Evolutionary conservation across 2,797 vertebrate species (phyloP), one percentile per base, ranked within the genome.

Genomic region (Syngnathus acus): DNA sequence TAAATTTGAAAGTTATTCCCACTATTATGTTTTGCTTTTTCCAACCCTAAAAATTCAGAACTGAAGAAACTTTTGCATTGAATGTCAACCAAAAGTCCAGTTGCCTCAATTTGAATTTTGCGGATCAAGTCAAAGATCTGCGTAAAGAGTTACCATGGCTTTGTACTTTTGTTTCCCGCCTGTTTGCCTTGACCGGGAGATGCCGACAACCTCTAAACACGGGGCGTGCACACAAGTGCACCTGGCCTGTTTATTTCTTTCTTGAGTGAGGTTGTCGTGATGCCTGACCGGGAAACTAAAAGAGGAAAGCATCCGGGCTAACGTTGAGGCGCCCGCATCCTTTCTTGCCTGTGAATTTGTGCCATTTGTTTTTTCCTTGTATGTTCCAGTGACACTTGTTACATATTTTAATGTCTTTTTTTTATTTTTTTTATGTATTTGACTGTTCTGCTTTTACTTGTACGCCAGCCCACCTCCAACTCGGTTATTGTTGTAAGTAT

Each of bases 341-440:
- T 83, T 84, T 86, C 80, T 87, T 66, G 87, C 86, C 89, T 92
- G 92, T 93, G 92, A 93, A 92, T 87, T 90, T 86, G 84, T 89
- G 87, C 58, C 68, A 83, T 82, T 87, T 88, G 81, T 86, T 83
- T 84, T 43, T 74, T 76, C 76, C 77, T 40, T 83, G 83, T 83
- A 78, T 76, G 86, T 89, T 86, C 82, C 64, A 87, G 84, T 86
- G 71, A 86, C 57, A 84, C 73, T 72, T 82, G 82, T 87, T 88
- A 79, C 86, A 83, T 86, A 87, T 88, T 87, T 86, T 26, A 26
- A 26, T 26, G 26, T 72, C 75, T 73, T 82, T 81, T 89, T 38
- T 83, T 74, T 78, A 86, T 73, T 11, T 83, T 75, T 78, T 87
- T 73, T 83, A 68, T 77, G 67, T 64, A 76, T 84, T 70, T 79